Percentiles rank a stretch among this genome's conserved stretches.
phyloP scores from a whole-genome alignment of 2,113 vertebrate species.

The Melanotaenia duboulayi region DNA sequence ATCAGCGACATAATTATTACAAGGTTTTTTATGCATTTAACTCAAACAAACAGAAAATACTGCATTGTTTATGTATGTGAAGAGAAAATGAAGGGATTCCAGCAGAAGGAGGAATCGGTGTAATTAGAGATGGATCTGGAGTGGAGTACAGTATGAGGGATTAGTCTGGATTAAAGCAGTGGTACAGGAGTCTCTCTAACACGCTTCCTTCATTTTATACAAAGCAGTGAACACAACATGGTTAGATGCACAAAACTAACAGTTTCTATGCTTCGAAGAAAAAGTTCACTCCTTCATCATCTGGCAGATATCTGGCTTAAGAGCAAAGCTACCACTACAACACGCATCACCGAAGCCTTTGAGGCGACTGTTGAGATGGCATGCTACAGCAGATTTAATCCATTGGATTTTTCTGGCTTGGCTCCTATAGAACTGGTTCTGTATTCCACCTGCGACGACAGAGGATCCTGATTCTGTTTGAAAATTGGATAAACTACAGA shows the following conservation, averaged over 20 bases:
- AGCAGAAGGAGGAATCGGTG: slow-evolving; percentile 17
- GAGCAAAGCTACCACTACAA: slow-evolving; percentile 12
- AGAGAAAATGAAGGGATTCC: slow-evolving; percentile 20
- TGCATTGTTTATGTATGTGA: slow-evolving; percentile 7
- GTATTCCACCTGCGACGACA: neutral
- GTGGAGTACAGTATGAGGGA: slow-evolving; percentile 42
- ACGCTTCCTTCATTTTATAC: slow-evolving; percentile 36
- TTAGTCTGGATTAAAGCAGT: slow-evolving; percentile 62
- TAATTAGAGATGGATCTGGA: slow-evolving; percentile 50
- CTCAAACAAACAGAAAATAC: neutral
- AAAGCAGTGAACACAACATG: slow-evolving; percentile 36
- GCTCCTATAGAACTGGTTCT: neutral
- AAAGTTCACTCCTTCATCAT: slow-evolving; percentile 41
- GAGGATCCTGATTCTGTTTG: neutral
- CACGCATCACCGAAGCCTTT: slow-evolving; percentile 16
- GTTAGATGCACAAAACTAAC: slow-evolving; percentile 14
- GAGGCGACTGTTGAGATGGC: slow-evolving; percentile 11
- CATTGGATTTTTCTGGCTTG: neutral
- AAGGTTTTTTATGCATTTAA: neutral
- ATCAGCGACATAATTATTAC: slow-evolving; percentile 17
- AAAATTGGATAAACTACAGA: neutral
- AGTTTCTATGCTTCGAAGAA: slow-evolving; percentile 28
- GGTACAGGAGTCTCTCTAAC: slow-evolving; percentile 46
- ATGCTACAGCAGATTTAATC: neutral
- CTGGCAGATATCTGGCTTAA: neutral